Percentiles rank a stretch among this genome's conserved stretches.
These are phyloP conservation scores for Himantopus leucocephalus DNA, from an alignment of 2,113 vertebrate species.

Conservation along the genomic window DNA sequence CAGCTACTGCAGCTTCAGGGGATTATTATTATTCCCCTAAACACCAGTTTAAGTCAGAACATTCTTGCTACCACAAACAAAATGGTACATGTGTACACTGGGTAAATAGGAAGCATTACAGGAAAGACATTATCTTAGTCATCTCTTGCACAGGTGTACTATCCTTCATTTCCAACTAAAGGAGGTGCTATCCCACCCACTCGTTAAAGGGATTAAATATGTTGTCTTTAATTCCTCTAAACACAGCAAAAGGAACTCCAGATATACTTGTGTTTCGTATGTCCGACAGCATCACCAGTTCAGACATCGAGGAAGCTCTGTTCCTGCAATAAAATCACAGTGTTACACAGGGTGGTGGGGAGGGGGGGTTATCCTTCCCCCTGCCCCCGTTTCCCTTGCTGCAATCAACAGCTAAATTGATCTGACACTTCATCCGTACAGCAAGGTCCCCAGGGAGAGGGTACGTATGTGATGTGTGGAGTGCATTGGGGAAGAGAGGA, in stretches of 20 bases:
- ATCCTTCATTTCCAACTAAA: not conserved
- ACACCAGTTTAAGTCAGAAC: not conserved
- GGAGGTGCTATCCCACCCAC: not conserved
- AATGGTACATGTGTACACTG: not conserved
- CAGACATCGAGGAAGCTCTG: not conserved
- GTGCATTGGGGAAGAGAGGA: not conserved
- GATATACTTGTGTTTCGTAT: rapidly evolving
- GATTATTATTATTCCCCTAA: conserved; percentile 3
- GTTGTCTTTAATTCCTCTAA: not conserved
- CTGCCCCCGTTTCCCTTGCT: not conserved
- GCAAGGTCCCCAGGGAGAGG: not conserved
- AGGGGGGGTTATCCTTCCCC: not conserved
- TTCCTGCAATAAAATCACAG: not conserved
- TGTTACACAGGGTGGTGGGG: not conserved
- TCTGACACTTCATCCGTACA: conserved; percentile 47
- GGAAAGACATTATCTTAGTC: not conserved
- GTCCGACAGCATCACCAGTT: not conserved
- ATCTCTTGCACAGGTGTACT: not conserved
- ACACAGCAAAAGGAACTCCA: not conserved
- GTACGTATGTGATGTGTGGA: not conserved
- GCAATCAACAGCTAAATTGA: conserved; percentile 56
- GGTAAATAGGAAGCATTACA: not conserved
- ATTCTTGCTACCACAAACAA: not conserved
- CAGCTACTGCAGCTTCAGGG: not conserved
- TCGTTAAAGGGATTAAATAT: not conserved